Evolutionary conservation across 92 coral and sea anemone genomes (phyloP).

Genomic region (Palythoa heliodiscus): DNA sequence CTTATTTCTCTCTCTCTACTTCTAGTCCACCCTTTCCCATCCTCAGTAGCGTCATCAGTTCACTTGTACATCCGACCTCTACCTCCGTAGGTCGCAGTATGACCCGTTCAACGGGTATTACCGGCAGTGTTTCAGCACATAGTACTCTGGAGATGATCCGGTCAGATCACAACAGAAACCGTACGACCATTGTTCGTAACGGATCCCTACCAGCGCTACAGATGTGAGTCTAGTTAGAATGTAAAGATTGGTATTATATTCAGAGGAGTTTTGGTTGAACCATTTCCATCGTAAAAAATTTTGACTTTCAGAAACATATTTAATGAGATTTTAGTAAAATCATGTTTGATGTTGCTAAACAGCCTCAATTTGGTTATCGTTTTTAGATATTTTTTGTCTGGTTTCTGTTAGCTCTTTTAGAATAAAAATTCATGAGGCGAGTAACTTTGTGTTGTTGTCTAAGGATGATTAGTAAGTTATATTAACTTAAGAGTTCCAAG

Average conservation of each 20-base stretch:
- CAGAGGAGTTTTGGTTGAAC: not conserved
- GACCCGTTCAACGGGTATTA: constrained; percentile 50
- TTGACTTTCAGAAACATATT: not conserved
- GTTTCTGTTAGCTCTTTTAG: not conserved
- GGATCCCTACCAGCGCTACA: constrained; percentile 74
- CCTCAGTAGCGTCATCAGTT: not conserved
- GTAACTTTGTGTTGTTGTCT: not conserved
- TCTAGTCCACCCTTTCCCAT: too few species aligned
- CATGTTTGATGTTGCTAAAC: not conserved
- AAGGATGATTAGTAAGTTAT: too few species aligned
- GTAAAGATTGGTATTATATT: not conserved
- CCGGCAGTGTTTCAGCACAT: constrained; percentile 65
- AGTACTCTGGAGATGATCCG: constrained; percentile 70
- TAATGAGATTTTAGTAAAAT: not conserved
- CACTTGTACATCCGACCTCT: too few species aligned
- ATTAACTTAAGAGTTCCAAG: too few species aligned
- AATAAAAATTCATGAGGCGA: not conserved
- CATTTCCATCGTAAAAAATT: not conserved
- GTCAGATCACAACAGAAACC: constrained; percentile 47
- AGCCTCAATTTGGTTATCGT: not conserved
- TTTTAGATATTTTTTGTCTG: not conserved
- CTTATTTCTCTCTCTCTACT: not conserved
- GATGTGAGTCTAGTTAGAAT: constrained; percentile 60
- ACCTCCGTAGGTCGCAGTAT: constrained; percentile 14
- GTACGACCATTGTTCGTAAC: constrained; percentile 57